phyloP scores from a whole-genome alignment of 2,113 vertebrate genomes.

The Passerina amoena region DNA sequence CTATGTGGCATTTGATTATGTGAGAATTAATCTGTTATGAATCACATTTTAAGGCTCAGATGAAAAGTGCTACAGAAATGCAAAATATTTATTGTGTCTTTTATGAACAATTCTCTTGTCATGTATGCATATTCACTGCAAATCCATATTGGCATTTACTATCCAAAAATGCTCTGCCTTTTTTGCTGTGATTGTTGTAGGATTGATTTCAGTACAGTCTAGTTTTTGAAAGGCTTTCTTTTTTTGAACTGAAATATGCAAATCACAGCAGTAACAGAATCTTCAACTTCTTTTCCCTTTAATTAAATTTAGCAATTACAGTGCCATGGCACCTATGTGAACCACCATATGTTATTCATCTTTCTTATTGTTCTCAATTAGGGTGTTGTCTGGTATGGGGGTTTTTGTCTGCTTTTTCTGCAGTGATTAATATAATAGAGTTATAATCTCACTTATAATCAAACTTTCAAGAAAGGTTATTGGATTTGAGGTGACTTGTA shows the following conservation, averaged over 20 bases:
- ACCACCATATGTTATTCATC: slow-evolving; percentile 57
- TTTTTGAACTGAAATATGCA: slow-evolving; percentile 37
- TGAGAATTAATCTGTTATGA: background rate
- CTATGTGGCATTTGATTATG: background rate
- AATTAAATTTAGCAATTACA: slow-evolving; percentile 70
- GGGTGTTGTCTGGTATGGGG: slow-evolving; percentile 36
- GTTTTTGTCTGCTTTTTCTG: slow-evolving; percentile 17
- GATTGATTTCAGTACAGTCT: background rate
- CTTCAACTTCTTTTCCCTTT: slow-evolving; percentile 31
- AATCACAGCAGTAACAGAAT: slow-evolving; percentile 2
- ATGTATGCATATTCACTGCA: background rate
- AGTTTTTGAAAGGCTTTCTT: background rate
- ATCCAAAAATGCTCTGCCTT: background rate
- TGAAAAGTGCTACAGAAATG: background rate
- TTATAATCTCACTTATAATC: slow-evolving; percentile 69
- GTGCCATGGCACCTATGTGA: slow-evolving; percentile 47
- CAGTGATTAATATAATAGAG: slow-evolving; percentile 59
- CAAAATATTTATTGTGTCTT: background rate
- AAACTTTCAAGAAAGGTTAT: slow-evolving; percentile 56
- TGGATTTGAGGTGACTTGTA: slow-evolving; percentile 47
- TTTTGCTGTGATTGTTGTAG: background rate
- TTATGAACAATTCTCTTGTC: background rate
- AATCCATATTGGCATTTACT: background rate
- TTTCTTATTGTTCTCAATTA: slow-evolving; percentile 74
- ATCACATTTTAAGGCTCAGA: background rate